These are phyloP conservation scores for Melanogrammus aeglefinus DNA, from an alignment of 2,797 vertebrate genomes.

Conservation along the genomic window DNA sequence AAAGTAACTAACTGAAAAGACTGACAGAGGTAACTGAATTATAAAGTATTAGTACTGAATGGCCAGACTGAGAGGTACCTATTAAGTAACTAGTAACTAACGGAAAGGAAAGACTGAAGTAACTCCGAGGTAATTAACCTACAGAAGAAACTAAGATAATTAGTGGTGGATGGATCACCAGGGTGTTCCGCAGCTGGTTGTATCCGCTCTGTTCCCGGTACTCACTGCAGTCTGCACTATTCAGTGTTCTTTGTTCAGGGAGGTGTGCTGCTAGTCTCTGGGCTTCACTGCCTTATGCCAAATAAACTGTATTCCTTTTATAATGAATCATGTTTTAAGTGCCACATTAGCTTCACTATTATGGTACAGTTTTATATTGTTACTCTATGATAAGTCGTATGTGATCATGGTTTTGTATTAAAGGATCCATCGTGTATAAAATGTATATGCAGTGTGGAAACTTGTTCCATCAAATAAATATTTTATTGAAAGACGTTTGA, in stretches of 20 bases:
- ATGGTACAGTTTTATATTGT: background rate
- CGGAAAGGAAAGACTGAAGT: no score
- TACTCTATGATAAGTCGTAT: conserved; percentile 9
- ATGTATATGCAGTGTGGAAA: conserved; percentile 15
- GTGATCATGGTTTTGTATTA: conserved; percentile 16
- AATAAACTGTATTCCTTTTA: background rate
- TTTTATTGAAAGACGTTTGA: conserved; percentile 62
- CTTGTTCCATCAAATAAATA: conserved; percentile 66
- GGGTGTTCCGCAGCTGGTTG: no score
- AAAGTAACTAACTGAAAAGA: background rate
- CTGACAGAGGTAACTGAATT: background rate
- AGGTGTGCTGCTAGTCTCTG: background rate
- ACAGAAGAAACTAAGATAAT: background rate
- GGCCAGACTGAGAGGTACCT: background rate
- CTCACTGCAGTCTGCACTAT: no score
- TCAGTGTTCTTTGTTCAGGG: background rate
- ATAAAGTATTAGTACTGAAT: background rate
- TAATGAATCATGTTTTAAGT: background rate
- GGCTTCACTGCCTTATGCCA: background rate
- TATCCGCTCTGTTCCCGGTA: no score
- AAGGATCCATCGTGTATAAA: conserved; percentile 34
- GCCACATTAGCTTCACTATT: background rate
- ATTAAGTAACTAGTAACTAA: background rate
- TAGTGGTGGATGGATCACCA: background rate
- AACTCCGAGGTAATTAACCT: background rate